phyloP scores from a whole-genome alignment of 1,140 invertebrate genomes.

The Vanessa atalanta region DNA sequence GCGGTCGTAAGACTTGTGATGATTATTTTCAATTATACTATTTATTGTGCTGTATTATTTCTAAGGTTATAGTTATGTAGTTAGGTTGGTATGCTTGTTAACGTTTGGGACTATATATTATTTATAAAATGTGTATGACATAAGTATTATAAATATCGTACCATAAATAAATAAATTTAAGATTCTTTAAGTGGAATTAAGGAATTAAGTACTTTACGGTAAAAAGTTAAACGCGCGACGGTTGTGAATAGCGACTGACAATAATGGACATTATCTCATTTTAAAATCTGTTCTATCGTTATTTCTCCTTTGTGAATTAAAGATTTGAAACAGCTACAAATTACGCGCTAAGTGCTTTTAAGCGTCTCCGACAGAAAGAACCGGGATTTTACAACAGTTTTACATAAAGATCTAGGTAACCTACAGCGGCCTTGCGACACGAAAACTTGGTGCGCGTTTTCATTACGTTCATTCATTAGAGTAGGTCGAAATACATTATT shows the following conservation, averaged over 20 bases:
- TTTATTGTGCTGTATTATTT: too few species aligned
- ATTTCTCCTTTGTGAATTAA: conserved; percentile 13
- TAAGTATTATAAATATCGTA: too few species aligned
- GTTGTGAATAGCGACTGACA: neutral
- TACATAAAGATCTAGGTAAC: conserved; percentile 27
- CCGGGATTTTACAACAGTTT: conserved; percentile 8
- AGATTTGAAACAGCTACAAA: conserved; percentile 22
- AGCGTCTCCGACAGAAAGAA: conserved; percentile 4
- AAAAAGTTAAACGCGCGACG: neutral
- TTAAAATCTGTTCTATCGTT: neutral
- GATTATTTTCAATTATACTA: too few species aligned
- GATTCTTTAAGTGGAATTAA: too few species aligned
- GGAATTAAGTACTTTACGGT: too few species aligned
- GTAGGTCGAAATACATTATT: neutral
- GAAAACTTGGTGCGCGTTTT: neutral
- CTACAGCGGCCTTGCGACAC: conserved; percentile 16
- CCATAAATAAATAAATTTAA: too few species aligned
- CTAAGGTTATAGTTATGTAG: too few species aligned
- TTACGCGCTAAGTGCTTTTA: conserved; percentile 12
- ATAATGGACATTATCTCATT: conserved; percentile 4
- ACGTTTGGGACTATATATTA: too few species aligned
- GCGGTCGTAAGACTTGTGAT: too few species aligned
- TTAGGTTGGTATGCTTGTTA: too few species aligned
- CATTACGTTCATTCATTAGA: conserved; percentile 6
- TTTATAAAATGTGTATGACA: too few species aligned